Base-by-base conservation (phyloP, 2,113 vertebrate genomes). In the Aleadryas rufinucha region DNA sequence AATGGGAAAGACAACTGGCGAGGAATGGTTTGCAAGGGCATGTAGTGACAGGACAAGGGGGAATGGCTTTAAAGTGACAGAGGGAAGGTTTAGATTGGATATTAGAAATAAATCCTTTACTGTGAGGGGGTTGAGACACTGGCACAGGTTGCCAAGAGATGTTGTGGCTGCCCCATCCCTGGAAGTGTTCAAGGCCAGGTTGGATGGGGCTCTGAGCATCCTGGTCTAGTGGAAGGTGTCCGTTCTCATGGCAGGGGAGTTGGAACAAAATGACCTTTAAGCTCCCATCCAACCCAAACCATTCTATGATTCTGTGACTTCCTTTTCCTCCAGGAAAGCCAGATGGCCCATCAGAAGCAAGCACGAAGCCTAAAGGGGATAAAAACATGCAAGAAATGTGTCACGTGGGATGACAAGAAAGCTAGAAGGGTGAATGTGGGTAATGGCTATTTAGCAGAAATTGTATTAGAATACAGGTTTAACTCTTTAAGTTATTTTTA, bases 161-260 rank as follows among this genome's bases (percentile, higher is more conserved):
- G 10, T 0, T 17, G 9, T 42, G 14, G 17, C 2, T 54, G 30
- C 11, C 10, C 11, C 16, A 22, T 41, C 21, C 14, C 39, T 14
- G 7, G 6, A 21, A 53, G 21, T 31, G 21, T 9, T 47, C 17
- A 42, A 53, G 24, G 15, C 4, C 28, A 26, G 26, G 22, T 5
- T 54, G 22, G 21, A 21, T 33, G 18, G 19, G 35, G 1, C 22
- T 35, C 13, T 68, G 18, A 53, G 21, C 11, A 35, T 4, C 8
- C 20, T 28, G 53, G 4, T 61, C 2, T 13, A 37, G 22, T 24
- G 27, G 0, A 0, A 86, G 31, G 35, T 41, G 11, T 20, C 19
- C 7, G 23, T 44, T 16, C 7, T 16, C 39, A 18, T 9, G 11
- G 15, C 10, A 42, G 22, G 2, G 9, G 4, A 0, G 0, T 16